These are phyloP conservation scores for Nasonia oneida DNA, from an alignment of 2,888 invertebrate genomes.

Conservation along the genomic window DNA sequence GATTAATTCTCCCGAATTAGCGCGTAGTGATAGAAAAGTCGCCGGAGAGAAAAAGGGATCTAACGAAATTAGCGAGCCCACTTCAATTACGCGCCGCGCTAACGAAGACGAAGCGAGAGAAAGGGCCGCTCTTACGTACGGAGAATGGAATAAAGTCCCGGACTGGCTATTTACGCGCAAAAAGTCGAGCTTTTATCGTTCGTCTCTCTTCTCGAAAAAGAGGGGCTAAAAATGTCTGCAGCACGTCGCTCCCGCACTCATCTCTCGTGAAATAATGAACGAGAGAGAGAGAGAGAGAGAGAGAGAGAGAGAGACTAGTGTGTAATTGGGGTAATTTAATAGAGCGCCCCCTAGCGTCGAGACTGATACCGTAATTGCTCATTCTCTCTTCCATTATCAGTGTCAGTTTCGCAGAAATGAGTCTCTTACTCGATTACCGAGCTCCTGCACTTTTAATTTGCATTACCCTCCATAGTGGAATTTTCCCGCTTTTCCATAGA, in stretches of 20 bases:
- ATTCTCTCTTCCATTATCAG: slow-evolving; percentile 59
- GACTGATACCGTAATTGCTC: slow-evolving; percentile 56
- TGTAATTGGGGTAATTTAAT: slow-evolving; percentile 57
- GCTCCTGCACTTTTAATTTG: slow-evolving; percentile 22
- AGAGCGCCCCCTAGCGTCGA: slow-evolving; percentile 23
- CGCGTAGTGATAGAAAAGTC: not conserved
- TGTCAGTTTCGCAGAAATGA: slow-evolving; percentile 50
- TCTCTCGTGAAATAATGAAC: slow-evolving; percentile 51
- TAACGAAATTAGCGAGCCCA: slow-evolving; percentile 5
- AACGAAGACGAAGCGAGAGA: slow-evolving; percentile 5
- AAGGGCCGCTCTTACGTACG: not conserved
- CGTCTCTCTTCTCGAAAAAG: not conserved
- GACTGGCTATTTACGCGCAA: slow-evolving; percentile 1
- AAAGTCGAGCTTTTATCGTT: slow-evolving; percentile 29
- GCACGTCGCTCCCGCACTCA: not conserved
- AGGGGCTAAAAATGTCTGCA: slow-evolving; percentile 36
- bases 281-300: slow-evolving; percentile 27
- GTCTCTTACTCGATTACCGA: slow-evolving; percentile 48
- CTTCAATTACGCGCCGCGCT: not conserved
- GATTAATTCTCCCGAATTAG: not conserved
- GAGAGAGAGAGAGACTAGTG: slow-evolving; percentile 29
- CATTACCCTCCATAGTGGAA: not conserved
- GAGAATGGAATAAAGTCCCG: not conserved
- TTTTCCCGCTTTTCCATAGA: not conserved
- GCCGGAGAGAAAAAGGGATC: not conserved